Evolutionary conservation across 2,113 vertebrate genomes (phyloP), one percentile per base, ranked within the genome.

Genomic region (Gymnocephalus cernua): DNA sequence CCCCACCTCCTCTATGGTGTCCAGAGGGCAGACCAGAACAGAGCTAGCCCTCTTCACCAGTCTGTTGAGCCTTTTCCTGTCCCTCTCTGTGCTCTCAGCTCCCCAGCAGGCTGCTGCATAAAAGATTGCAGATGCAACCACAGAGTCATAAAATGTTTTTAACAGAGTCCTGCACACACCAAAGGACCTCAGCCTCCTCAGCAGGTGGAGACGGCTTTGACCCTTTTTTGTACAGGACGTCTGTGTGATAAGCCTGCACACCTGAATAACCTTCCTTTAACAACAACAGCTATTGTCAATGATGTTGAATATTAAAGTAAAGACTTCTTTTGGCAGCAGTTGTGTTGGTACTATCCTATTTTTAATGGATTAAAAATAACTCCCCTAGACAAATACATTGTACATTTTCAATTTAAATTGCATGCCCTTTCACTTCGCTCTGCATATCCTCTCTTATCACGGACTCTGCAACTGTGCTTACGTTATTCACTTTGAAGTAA

Each of bases 371-470:
- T 79, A 18, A 57, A 45, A 84, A 73, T 45, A 77, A 65, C n/a
- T 61, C 44, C 8, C n/a, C 59, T 27, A 13, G 21, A 70, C 57
- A 71, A 65, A 35, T 44, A 45, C n/a, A 51, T 76, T 86, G 25
- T 48, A 35, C n/a, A 51, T 76, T 86, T 76, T 59, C n/a, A 67
- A 63, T 85, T 84, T 64, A 47, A 74, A 61, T 72, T 3, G 3
- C 47, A 19, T 27, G 44, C 57, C 62, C 35, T 77, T 80, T 74
- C 16, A 21, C 53, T 57, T 50, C 59, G 16, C n/a, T 56, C 59
- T 48, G 67, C 59, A 75, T 57, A 68, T 58, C 27, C 35, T 73
- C 75, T 61, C 57, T 61, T 44, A 75, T n/a, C 82, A 38, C 12
- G 2, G 51, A 21, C 58, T 56, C 61, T 61, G 29, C 58, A 59